Conservation (phyloP, 2,888 invertebrate species). For the Pardosa pseudoannulata region DNA sequence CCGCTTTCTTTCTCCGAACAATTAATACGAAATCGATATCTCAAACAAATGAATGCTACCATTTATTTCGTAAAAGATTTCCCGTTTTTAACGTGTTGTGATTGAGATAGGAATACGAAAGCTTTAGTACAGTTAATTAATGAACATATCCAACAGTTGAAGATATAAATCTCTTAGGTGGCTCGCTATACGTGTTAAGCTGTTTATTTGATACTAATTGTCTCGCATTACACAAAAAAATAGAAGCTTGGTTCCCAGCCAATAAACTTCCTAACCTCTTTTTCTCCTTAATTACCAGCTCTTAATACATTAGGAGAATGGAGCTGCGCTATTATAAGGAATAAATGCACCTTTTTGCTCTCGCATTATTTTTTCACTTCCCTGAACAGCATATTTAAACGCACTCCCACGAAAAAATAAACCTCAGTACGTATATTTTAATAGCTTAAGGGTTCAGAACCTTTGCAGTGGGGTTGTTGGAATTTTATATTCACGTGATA, state of each 20-base stretch:
- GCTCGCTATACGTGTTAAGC: background rate
- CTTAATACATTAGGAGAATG: background rate
- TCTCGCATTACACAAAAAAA: background rate
- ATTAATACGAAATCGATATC: background rate
- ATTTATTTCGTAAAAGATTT: background rate
- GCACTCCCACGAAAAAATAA: no score
- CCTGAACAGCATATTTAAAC: background rate
- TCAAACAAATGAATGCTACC: background rate
- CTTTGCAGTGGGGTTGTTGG: no score
- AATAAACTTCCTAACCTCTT: background rate
- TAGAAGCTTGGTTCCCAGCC: background rate
- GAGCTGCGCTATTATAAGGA: background rate
- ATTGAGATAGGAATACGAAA: background rate
- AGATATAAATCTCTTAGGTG: background rate
- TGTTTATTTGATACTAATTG: conserved; percentile 6
- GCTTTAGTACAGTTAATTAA: background rate
- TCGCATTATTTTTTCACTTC: background rate
- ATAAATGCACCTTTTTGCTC: background rate
- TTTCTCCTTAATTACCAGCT: background rate
- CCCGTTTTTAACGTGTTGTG: background rate
- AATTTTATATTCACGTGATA: no score
- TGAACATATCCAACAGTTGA: background rate
- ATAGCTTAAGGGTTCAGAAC: no score
- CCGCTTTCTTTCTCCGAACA: background rate
- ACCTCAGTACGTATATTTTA: no score